Evolutionary conservation across 2,113 vertebrate species (phyloP).

Genomic region (Toxostoma redivivum): DNA sequence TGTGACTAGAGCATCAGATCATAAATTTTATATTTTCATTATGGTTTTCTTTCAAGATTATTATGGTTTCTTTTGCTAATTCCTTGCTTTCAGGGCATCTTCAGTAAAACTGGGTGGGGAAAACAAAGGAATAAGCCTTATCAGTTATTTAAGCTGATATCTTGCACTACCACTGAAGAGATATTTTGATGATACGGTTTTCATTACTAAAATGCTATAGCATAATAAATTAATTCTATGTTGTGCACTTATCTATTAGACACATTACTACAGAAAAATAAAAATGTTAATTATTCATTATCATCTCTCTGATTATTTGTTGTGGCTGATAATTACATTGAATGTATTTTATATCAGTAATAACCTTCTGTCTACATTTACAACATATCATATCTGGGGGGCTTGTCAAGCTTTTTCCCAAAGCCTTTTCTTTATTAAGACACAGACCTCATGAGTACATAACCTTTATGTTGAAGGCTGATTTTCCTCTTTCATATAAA

Average conservation of each 20-base stretch:
- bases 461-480: constrained; percentile 92
- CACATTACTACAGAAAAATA: constrained; percentile 84
- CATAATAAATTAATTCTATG: constrained; percentile 80
- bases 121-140: constrained; percentile 74
- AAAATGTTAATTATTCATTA: constrained; percentile 99
- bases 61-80: not conserved
- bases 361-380: constrained; percentile 97
- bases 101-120: constrained; percentile 14
- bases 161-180: constrained; percentile 77
- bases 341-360: constrained; percentile 95
- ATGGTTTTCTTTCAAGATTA: not conserved
- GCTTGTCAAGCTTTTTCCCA: constrained; percentile 89
- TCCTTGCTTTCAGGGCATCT: constrained; percentile 38
- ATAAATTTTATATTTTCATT: not conserved
- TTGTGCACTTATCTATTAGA: constrained; percentile 79
- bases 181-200: constrained; percentile 74
- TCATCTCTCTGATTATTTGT: constrained; percentile 97
- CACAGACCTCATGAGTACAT: constrained; percentile 89
- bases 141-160: constrained; percentile 73
- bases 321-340: constrained; percentile 97
- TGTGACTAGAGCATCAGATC: not conserved
- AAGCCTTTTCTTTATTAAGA: constrained; percentile 90
- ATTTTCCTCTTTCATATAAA: constrained; percentile 88
- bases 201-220: constrained; percentile 74
- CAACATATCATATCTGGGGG: constrained; percentile 85